A percentile compares a stretch with the other conserved stretches of the same genome.
Evolutionary conservation across 2,888 invertebrate species (phyloP).

Genomic region (Stenotaenia linearis): DNA sequence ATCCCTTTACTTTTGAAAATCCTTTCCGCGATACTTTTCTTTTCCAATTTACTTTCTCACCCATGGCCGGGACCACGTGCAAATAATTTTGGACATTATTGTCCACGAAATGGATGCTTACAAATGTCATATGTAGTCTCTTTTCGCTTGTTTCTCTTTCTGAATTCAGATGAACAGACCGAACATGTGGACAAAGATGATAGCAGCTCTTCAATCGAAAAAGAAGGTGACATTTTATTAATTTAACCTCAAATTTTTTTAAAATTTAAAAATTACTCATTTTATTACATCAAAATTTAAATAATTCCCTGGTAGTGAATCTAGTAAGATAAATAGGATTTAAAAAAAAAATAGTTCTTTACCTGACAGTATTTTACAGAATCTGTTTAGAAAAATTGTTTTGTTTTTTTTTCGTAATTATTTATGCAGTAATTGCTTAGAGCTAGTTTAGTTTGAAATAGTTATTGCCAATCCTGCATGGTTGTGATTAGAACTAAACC

Average conservation of each 20-base stretch:
- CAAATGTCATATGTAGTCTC: slow-evolving; percentile 56
- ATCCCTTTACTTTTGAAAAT: background rate
- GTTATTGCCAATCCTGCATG: background rate
- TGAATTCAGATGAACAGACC: slow-evolving; percentile 63
- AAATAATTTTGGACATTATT: slow-evolving; percentile 36
- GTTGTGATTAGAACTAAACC: background rate
- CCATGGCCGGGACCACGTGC: slow-evolving; percentile 40
- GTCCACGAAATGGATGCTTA: slow-evolving; percentile 43
- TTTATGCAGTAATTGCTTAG: no score
- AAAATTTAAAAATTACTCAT: background rate
- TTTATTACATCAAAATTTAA: background rate
- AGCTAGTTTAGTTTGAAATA: background rate
- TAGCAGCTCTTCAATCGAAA: background rate
- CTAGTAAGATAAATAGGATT: background rate
- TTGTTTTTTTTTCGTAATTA: background rate
- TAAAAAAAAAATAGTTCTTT: background rate
- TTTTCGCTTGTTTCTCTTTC: slow-evolving; percentile 66
- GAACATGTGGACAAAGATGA: slow-evolving; percentile 33
- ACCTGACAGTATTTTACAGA: background rate
- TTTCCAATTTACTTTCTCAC: background rate
- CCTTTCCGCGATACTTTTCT: background rate
- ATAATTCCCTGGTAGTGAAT: background rate
- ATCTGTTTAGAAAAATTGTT: background rate
- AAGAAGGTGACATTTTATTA: background rate
- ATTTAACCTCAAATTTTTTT: background rate